phyloP scores from a whole-genome alignment of 2,113 vertebrate species.

The Tapirus terrestris region DNA sequence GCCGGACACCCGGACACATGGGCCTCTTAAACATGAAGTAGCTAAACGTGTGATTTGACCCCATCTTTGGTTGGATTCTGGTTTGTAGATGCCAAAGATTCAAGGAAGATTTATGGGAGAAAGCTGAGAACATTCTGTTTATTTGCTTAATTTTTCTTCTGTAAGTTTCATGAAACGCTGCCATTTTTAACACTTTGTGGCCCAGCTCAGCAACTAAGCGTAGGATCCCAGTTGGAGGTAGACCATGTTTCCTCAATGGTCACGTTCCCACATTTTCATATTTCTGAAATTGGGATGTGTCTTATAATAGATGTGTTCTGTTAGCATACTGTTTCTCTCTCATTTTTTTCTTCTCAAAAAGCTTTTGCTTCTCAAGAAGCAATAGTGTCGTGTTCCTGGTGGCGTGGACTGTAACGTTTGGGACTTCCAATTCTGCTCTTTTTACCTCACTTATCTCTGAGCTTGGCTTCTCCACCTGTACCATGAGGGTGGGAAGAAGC shows the following conservation, averaged over 20 bases:
- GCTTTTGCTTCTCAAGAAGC: background rate
- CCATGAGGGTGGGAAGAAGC: background rate
- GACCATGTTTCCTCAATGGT: background rate
- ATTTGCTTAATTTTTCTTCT: background rate
- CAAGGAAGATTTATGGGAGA: background rate
- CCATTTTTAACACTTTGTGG: background rate
- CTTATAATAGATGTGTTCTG: background rate
- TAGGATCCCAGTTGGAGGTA: background rate
- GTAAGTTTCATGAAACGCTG: background rate
- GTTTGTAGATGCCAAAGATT: constrained; percentile 29
- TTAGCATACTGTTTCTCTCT: background rate
- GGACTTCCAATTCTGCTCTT: background rate
- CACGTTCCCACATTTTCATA: background rate
- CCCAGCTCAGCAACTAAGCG: background rate
- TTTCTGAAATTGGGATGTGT: background rate
- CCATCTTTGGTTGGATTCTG: background rate
- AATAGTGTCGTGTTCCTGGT: background rate
- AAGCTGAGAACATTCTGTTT: constrained; percentile 37
- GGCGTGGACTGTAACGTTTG: background rate
- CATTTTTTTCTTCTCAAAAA: background rate
- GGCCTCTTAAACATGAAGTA: background rate
- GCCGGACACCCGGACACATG: background rate
- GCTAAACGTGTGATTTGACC: background rate
- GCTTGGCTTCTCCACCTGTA: background rate
- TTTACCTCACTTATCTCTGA: background rate